Evolutionary conservation across 92 coral and sea anemone genomes (phyloP), one percentile per base, ranked within the genome.

Genomic region (Epizoanthus rinbou): DNA sequence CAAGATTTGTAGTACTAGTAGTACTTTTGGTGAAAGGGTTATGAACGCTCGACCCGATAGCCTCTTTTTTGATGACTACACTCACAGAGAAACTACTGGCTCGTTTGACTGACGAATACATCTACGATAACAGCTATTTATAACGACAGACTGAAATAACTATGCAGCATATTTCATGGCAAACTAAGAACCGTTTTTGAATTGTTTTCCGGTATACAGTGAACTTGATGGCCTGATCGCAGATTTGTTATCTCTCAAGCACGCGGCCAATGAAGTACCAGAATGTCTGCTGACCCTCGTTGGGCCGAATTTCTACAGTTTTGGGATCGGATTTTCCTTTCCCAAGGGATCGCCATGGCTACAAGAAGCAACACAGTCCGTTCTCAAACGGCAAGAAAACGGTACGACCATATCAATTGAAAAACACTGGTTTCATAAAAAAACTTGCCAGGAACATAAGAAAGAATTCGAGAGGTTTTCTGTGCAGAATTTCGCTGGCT

Each of bases 211-310:
- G 53, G 53, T 28, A 64, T 64, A 23, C 74, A 94, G 98, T 52
- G 70, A 80, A 56, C 84, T 94, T 11, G 93, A 91, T 53, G 98
- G 98, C 15, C 25, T 94, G 5, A 86, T 94, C 23, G 95, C 92
- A 3, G 95, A 94, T 74, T 83, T 85, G 8, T 58, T 75, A 0
- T 89, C 98, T 24, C 88, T 94, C 7, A 83, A 82, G 57, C 66
- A 88, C 52, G 90, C 87, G 43, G 88, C 88, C 43, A 83, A 85
- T 14, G 11, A 22, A 5, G 89, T 86, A 57, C 76, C 85, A n/a
- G 25, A 60, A 4, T 94, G 98, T 28, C 57, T 81, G 9, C 84
- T 65, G 76, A 79, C 89, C 6, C 82, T 93, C 6, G 85, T 88
- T 13, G 94, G 92, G 15, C 47, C 66, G 33, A 90, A 83, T 50